Base-by-base conservation (phyloP, 2,888 invertebrate species). In the Rhingia rostrata region DNA sequence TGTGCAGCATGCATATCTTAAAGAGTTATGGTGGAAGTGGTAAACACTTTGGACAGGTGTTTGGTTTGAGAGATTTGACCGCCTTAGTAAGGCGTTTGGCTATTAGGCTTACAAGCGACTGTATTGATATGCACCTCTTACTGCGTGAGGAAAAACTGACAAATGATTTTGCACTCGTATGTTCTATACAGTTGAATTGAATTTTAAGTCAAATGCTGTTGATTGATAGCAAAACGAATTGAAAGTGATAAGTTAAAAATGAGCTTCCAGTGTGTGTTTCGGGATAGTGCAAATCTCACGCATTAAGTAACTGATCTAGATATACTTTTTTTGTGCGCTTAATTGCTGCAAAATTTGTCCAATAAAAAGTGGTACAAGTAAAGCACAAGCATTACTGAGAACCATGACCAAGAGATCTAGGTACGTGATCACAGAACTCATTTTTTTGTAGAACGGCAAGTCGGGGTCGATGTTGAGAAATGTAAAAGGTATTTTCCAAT, bases 11-110 rank as follows among this genome's bases (percentile, higher is more conserved):
- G n/a, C n/a, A 45, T 14, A 45, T 45, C 43, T 45, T 12, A 22
- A 22, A 22, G 22, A 22, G 22, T 22, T 22, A 43, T 12, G 10
- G n/a, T 14, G 9, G 66, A 43, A 66, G 37, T 22, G 12, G 32
- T 22, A 39, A 22, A 41, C n/a, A n/a, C 5, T 32, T 43, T 33
- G 53, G 53, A 66, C 66, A 35, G 3, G 14, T 54, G 58, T 43
- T 60, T 43, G 6, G 32, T 30, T 41, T 60, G n/a, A 41, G 41
- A 10, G 30, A 49, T 9, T 7, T 9, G n/a, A 9, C 0, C 14
- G 6, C 37, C 35, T 7, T 14, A 35, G 35, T 6, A 37, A 37
- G 32, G 22, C 22, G 22, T 22, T 22, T 22, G 14, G 14, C 37
- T 14, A 9, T 12, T 37, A 54, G 9, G 22, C 9, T 35, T 4